phyloP scores from a whole-genome alignment of 2,797 vertebrate genomes.

The Salmo trutta region DNA sequence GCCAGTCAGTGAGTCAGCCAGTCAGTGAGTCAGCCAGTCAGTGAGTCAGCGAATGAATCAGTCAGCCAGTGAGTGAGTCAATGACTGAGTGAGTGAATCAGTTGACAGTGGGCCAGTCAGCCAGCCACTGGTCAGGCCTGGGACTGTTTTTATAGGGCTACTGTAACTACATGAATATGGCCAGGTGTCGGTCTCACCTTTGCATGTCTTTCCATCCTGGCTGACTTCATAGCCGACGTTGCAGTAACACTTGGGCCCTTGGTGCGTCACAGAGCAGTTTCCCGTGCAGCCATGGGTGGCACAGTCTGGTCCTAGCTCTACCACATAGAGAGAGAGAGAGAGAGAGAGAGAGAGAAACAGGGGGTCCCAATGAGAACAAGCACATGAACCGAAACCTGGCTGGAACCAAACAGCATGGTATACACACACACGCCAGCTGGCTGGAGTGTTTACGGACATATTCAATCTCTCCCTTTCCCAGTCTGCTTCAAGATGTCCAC shows the following conservation, averaged over 20 bases:
- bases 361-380: constrained; percentile 35
- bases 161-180: not conserved
- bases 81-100: too few species aligned
- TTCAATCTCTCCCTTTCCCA: too few species aligned
- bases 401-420: not conserved
- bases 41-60: too few species aligned
- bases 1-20: too few species aligned
- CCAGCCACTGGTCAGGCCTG: not conserved
- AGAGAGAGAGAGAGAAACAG: constrained; percentile 33
- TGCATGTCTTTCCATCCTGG: constrained; percentile 87
- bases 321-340: not conserved
- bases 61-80: too few species aligned
- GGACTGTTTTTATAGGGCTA: not conserved
- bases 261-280: constrained; percentile 84
- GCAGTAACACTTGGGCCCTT: constrained; percentile 89
- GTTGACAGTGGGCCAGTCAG: not conserved
- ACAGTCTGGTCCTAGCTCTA: constrained; percentile 84
- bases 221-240: constrained; percentile 86
- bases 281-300: constrained; percentile 80
- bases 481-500: too few species aligned
- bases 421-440: not conserved
- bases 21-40: too few species aligned
- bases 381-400: constrained; percentile 17
- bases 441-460: too few species aligned
- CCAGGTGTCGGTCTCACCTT: constrained; percentile 75